Evolutionary conservation across 2,113 vertebrate species (phyloP), one percentile per base, ranked within the genome.

Genomic region (Pseudonaja textilis): DNA sequence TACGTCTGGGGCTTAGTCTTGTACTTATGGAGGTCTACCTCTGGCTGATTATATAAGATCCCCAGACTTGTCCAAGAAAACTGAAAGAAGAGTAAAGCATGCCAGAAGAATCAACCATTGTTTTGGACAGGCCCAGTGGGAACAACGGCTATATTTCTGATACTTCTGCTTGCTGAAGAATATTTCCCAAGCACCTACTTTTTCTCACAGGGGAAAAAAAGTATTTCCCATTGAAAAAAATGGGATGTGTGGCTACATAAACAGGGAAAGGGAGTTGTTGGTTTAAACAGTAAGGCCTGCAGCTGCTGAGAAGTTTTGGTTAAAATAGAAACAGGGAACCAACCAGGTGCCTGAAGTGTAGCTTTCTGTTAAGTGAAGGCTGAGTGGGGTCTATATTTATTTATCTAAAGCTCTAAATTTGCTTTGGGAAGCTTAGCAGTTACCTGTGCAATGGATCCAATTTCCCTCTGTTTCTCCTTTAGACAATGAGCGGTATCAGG

Each of bases 111-210:
- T 7, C 6, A 0, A 3, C 22, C 86, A 18, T 91, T 88, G 59
- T n/a, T 55, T 85, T 85, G 45, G 25, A 81, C 64, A 93, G 93
- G 85, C 59, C 87, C 64, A 93, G 39, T 52, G 90, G 95, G 86
- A 54, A 92, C 69, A 95, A 2, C 5, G 92, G 93, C 92, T 95
- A 11, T 55, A 92, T 90, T 56, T 90, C 94, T 92, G 90, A 86
- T 42, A 93, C 39, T 7, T 81, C 29, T 92, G 34, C 87, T 92
- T 57, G 45, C 50, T 85, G 57, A 22, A 54, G 3, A 26, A 94
- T 96, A 93, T 69, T 95, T 96, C 93, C 87, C 90, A 93, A 95
- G 96, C 95, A 96, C 91, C 93, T 96, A 89, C 88, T 94, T 57
- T 93, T 94, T 94, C 88, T 56, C 57, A 56, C 57, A 95, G 88